Base-by-base conservation (phyloP, 2,113 vertebrate genomes). In the Actenoides lindsayi region DNA sequence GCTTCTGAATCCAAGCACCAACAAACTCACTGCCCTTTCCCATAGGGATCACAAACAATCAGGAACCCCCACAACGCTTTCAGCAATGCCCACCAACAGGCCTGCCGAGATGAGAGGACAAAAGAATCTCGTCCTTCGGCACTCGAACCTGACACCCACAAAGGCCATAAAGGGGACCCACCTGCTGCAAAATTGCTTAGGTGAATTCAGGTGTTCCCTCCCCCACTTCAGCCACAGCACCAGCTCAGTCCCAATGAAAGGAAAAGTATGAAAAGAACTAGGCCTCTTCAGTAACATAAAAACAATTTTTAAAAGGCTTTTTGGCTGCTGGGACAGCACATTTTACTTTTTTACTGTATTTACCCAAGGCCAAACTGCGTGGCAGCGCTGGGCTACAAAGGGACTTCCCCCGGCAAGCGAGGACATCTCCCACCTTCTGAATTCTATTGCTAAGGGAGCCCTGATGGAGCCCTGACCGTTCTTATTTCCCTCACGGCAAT, bases 41-140 rank as follows among this genome's bases (percentile, higher is more conserved):
- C 6, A 1, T 10, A 41, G 7, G 7, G 16, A 63, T 31, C 35
- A 25, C 0, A 0, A 64, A 59, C 0, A 0, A 8, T 8, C 41
- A 42, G 33, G 33, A 87, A 13, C 3, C 15, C 23, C 7, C 17
- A 10, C 33, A 56, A 4, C 0, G 4, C 54, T 37, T 50, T 51
- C n/a, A 31, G 33, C 60, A 82, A 62, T 0, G 2, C 46, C 35
- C 6, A 3, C 16, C 17, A 33, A 6, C 68, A 39, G 53, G 16
- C n/a, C 14, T 4, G 0, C 2, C 19, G 6, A 25, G 39, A n/a
- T 2, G 27, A 1, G 1, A 46, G 3, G 1, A 39, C 2, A 0
- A 7, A 46, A 31, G 54, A 56, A 19, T 13, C 4, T 46, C 56
- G 50, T 3, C 9, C 65, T 31, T 39, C 6, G 31, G 27, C 1